Percentiles rank a stretch among this genome's conserved stretches.
Evolutionary conservation across 2,888 invertebrate genomes (phyloP).

Genomic region (Augochlorella aurata): DNA sequence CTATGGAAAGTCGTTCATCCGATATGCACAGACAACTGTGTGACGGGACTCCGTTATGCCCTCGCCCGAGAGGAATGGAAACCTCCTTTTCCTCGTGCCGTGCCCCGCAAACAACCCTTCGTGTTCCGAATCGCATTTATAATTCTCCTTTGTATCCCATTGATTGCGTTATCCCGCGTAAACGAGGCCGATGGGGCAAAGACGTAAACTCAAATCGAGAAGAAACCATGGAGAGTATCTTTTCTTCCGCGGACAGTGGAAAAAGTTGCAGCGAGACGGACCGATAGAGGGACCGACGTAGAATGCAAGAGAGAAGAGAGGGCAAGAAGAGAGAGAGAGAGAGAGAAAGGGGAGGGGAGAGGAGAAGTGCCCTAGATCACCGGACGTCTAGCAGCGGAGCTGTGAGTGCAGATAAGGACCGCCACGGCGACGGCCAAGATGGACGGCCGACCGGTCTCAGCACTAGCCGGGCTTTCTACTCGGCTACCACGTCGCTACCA

Average conservation of each 20-base stretch:
- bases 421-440: slow-evolving; percentile 81
- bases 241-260: not conserved
- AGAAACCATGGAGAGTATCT: slow-evolving; percentile 38
- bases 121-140: not conserved
- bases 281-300: slow-evolving; percentile 34
- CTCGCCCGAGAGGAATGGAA: slow-evolving; percentile 22
- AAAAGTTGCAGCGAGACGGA: slow-evolving; percentile 20
- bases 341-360: slow-evolving; percentile 44
- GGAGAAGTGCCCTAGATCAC: slow-evolving; percentile 81
- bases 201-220: slow-evolving; percentile 35
- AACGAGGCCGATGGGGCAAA: not conserved
- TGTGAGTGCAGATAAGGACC: slow-evolving; percentile 82
- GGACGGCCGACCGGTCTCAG: slow-evolving; percentile 81
- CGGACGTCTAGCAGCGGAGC: slow-evolving; percentile 81
- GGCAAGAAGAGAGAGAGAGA: slow-evolving; percentile 33
- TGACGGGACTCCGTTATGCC: slow-evolving; percentile 79
- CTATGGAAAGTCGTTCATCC: slow-evolving; percentile 68
- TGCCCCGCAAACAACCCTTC: not conserved
- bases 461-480: slow-evolving; percentile 72
- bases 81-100: not conserved
- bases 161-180: not conserved
- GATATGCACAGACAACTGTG: slow-evolving; percentile 79
- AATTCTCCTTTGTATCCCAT: not conserved
- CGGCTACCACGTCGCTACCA: slow-evolving; percentile 72
- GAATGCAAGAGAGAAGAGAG: slow-evolving; percentile 30